These are phyloP conservation scores for Leptobrachium leishanense DNA, from an alignment of 2,113 vertebrate species.

Conservation along the genomic window DNA sequence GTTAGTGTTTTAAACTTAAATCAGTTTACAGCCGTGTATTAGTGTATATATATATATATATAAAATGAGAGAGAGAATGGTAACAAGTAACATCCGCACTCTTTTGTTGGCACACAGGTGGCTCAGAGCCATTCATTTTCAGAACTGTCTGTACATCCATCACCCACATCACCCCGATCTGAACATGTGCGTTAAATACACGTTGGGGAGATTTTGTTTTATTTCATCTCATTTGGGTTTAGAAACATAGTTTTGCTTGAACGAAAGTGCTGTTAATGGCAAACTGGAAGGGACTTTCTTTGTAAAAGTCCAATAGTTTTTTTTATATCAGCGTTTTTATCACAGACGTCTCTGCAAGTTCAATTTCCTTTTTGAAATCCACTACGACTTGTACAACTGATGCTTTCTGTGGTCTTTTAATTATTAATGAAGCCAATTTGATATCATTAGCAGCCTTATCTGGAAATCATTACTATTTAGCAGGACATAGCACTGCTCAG, in stretches of 20 bases:
- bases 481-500: not conserved
- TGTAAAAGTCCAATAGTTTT: conserved; percentile 26
- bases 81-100: not conserved
- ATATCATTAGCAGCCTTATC: conserved; percentile 43
- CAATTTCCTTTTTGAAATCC: conserved; percentile 23
- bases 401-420: conserved; percentile 39
- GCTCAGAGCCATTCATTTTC: too few species aligned
- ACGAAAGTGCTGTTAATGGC: not conserved
- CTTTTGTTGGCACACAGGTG: too few species aligned
- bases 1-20: too few species aligned
- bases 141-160: not conserved
- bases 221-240: conserved; percentile 4
- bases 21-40: not conserved
- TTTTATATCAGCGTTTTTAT: not conserved
- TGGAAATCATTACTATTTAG: conserved; percentile 35
- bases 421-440: conserved; percentile 39
- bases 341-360: conserved; percentile 3
- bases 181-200: conserved; percentile 14
- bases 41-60: not conserved
- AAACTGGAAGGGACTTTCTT: not conserved
- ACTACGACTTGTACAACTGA: conserved; percentile 14
- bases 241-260: not conserved
- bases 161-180: not conserved
- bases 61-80: not conserved
- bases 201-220: not conserved